A percentile compares a stretch with the other conserved stretches of the same genome.
phyloP scores from a whole-genome alignment of 2,888 invertebrate genomes.

The Pammene aurita region DNA sequence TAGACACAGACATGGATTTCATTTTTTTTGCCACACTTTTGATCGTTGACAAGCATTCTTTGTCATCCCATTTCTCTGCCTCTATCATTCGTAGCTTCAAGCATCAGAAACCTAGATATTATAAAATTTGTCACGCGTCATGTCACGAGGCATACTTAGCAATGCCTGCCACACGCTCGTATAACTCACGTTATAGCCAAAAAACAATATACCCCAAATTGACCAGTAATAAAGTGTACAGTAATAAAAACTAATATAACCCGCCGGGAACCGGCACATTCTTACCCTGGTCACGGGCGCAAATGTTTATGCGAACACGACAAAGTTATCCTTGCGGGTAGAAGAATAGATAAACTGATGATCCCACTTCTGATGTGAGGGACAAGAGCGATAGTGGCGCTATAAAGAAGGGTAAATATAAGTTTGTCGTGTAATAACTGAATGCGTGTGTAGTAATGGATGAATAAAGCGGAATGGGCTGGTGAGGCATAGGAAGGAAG shows the following conservation, averaged over 20 bases:
- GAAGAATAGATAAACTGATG: not conserved
- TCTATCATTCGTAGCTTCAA: no score
- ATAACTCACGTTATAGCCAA: slow-evolving; percentile 31
- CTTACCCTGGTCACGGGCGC: slow-evolving; percentile 32
- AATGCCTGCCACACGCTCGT: not conserved
- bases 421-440: slow-evolving; percentile 29
- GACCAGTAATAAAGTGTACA: slow-evolving; percentile 37
- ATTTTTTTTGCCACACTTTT: no score
- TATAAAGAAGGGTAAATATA: not conserved
- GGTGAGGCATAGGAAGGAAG: slow-evolving; percentile 3
- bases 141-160: slow-evolving; percentile 3
- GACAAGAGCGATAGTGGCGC: slow-evolving; percentile 2
- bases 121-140: not conserved
- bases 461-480: slow-evolving; percentile 26
- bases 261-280: slow-evolving; percentile 24
- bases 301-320: slow-evolving; percentile 36
- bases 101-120: not conserved
- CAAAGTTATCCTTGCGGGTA: slow-evolving; percentile 6
- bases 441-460: slow-evolving; percentile 32
- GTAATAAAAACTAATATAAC: slow-evolving; percentile 39
- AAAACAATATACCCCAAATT: slow-evolving; percentile 41
- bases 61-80: no score
- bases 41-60: no score
- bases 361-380: not conserved
- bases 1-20: no score